Evolutionary conservation across 1,140 invertebrate genomes (phyloP).

Genomic region (Ceratitis capitata): DNA sequence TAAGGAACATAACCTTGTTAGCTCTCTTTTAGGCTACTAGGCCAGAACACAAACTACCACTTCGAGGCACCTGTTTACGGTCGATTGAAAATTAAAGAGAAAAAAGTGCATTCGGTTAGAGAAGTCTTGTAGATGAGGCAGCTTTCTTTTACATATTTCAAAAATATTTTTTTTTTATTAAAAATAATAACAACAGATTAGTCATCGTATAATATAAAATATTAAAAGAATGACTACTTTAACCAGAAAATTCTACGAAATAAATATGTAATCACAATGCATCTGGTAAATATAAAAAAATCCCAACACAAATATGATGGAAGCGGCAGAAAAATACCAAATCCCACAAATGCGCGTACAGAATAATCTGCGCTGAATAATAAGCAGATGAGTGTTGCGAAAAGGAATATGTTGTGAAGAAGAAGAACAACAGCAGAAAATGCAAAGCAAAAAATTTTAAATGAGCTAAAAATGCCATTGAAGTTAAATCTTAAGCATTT

Average conservation of each 20-base stretch:
- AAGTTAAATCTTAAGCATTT: too few species aligned
- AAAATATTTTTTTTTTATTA: too few species aligned
- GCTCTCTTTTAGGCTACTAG: too few species aligned
- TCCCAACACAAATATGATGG: constrained; percentile 12
- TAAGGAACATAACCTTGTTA: too few species aligned
- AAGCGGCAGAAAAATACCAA: constrained; percentile 6
- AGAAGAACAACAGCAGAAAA: background rate
- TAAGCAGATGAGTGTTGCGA: background rate
- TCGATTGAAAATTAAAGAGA: too few species aligned
- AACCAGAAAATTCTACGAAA: background rate
- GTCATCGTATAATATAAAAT: background rate
- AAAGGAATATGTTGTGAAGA: background rate
- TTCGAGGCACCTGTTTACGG: too few species aligned
- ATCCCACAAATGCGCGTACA: background rate
- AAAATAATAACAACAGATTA: background rate
- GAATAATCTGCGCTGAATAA: background rate
- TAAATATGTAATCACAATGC: background rate
- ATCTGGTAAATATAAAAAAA: constrained; percentile 28
- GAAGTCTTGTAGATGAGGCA: too few species aligned
- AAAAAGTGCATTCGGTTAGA: too few species aligned
- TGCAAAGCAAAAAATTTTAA: background rate
- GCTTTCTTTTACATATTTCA: background rate
- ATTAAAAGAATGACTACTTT: background rate
- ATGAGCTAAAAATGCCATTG: background rate
- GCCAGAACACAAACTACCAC: too few species aligned